Evolutionary conservation across 2,797 vertebrate species (phyloP).

Genomic region (Phataginus tricuspis): DNA sequence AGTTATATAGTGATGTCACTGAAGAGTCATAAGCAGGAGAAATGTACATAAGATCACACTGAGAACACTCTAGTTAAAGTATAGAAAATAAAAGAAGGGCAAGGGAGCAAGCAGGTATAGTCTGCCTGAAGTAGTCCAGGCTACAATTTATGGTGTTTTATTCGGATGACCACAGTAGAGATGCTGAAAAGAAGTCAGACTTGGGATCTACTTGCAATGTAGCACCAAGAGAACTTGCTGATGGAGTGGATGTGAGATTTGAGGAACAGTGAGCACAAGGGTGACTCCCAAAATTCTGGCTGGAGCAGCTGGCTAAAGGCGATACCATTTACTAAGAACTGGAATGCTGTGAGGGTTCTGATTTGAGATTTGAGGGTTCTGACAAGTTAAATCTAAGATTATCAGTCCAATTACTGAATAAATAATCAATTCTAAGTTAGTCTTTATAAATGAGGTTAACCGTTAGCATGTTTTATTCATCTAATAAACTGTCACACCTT

Average conservation of each 20-base stretch:
- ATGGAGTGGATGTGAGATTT: neutral
- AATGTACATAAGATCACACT: neutral
- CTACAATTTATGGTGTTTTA: neutral
- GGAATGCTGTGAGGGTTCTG: neutral
- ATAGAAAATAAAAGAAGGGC: neutral
- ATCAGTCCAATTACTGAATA: neutral
- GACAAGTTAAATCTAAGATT: slow-evolving; percentile 14
- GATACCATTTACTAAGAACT: neutral
- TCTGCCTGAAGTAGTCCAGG: neutral
- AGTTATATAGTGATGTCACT: neutral
- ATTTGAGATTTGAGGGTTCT: neutral
- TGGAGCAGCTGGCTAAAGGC: neutral
- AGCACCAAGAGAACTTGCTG: neutral
- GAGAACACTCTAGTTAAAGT: neutral
- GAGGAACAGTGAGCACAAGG: neutral
- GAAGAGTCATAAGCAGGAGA: neutral
- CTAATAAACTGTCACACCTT: slow-evolving; percentile 15
- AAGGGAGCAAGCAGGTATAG: neutral
- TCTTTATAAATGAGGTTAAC: neutral
- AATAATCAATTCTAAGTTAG: slow-evolving; percentile 1
- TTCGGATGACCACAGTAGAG: neutral
- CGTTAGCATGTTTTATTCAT: slow-evolving; percentile 6
- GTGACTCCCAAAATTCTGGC: neutral
- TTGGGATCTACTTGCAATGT: neutral
- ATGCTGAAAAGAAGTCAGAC: neutral